Percentiles rank a stretch among this genome's conserved stretches.
These are phyloP conservation scores for Guaruba guarouba DNA, from an alignment of 2,113 vertebrate species.

Conservation along the genomic window DNA sequence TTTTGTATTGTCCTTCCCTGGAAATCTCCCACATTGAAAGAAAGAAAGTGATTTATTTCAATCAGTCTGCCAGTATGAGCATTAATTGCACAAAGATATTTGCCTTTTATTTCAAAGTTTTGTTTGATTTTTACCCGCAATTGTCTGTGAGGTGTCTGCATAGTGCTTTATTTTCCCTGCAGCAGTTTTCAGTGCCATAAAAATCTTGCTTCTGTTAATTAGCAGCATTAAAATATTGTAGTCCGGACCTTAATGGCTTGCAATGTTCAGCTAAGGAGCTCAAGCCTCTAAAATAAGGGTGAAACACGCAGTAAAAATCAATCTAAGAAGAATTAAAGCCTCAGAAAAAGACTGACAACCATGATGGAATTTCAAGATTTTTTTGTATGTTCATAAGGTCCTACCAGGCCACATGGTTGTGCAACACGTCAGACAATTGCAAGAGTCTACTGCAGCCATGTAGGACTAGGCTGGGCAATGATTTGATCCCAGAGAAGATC, in stretches of 20 bases:
- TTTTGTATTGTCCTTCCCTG: constrained; percentile 69
- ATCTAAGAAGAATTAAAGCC: not conserved
- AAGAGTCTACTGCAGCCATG: not conserved
- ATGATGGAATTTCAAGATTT: not conserved
- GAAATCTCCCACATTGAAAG: constrained; percentile 31
- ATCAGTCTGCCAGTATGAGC: constrained; percentile 29
- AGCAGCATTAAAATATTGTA: constrained; percentile 3
- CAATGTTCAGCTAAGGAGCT: not conserved
- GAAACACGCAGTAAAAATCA: not conserved
- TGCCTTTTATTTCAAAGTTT: constrained; percentile 48
- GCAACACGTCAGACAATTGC: fast-evolving
- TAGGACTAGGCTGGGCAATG: not conserved
- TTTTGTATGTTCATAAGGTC: not conserved
- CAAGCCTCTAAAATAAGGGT: not conserved
- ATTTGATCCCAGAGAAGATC: not conserved
- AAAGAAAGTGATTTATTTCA: constrained; percentile 48
- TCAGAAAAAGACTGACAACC: not conserved
- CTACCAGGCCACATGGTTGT: fast-evolving
- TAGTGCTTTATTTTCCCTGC: not conserved
- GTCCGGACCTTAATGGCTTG: constrained; percentile 44
- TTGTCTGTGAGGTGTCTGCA: constrained; percentile 7
- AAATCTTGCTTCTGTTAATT: constrained; percentile 41
- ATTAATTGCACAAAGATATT: constrained; percentile 30
- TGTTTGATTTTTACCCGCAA: constrained; percentile 17
- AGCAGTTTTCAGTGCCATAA: not conserved